Percentiles rank a stretch among this genome's conserved stretches.
Conservation (phyloP, 2,888 invertebrate species). For the Willowsia nigromaculata region DNA sequence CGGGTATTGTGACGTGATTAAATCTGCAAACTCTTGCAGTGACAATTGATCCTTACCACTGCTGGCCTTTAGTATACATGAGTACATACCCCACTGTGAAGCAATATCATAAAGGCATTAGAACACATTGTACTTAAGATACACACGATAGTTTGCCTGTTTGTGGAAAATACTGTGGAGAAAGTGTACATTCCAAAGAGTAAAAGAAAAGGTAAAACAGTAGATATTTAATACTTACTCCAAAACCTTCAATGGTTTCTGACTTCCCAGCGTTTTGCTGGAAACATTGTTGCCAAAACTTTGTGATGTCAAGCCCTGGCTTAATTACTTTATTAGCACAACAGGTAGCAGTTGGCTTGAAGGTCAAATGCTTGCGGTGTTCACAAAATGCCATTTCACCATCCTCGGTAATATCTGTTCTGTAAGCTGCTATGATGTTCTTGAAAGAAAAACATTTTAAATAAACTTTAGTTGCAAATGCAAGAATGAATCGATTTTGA, state of each 20-base stretch:
- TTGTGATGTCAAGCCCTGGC: constrained; percentile 51
- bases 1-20: constrained; percentile 64
- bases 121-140: too few species aligned
- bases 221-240: not conserved
- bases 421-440: not conserved
- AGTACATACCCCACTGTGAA: constrained; percentile 67
- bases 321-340: constrained; percentile 57
- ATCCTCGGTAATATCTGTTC: constrained; percentile 21
- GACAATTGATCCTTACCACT: constrained; percentile 39
- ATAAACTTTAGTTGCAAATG: too few species aligned
- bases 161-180: too few species aligned
- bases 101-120: too few species aligned
- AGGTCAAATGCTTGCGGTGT: constrained; percentile 57
- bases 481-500: too few species aligned
- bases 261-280: not conserved
- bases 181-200: too few species aligned
- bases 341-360: constrained; percentile 67
- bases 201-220: not conserved
- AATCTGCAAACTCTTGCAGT: constrained; percentile 60
- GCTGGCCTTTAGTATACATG: constrained; percentile 49
- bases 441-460: not conserved
- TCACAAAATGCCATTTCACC: constrained; percentile 43
- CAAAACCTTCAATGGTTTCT: not conserved
- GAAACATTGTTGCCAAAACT: constrained; percentile 32
- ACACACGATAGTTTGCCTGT: too few species aligned